These are phyloP conservation scores for Dinoponera quadriceps DNA, from an alignment of 1,140 invertebrate species.

Conservation along the genomic window DNA sequence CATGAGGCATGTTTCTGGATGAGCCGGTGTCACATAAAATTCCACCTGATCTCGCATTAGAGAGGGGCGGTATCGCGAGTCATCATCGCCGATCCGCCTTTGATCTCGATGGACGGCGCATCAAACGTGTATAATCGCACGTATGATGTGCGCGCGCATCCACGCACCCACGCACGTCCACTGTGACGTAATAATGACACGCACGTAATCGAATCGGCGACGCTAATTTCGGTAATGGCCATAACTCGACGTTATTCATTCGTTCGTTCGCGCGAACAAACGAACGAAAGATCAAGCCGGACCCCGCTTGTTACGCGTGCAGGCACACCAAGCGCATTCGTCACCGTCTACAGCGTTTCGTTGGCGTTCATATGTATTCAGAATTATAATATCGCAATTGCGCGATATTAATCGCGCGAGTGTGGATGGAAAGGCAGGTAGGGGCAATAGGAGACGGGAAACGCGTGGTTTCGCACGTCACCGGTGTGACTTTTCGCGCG, in stretches of 20 bases:
- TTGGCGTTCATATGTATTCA: conserved; percentile 1
- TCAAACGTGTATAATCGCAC: conserved; percentile 4
- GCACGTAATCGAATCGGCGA: conserved; percentile 54
- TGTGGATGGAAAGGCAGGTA: neutral
- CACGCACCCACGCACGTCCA: neutral
- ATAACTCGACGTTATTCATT: conserved; percentile 42
- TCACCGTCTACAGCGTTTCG: neutral
- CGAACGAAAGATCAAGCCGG: conserved; percentile 16
- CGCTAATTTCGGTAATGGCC: conserved; percentile 66
- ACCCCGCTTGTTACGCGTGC: neutral
- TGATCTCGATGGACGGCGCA: conserved; percentile 32
- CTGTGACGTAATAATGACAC: conserved; percentile 58
- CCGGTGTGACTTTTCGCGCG: conserved; percentile 32
- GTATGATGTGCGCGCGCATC: neutral
- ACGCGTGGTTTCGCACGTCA: neutral
- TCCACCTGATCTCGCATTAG: conserved; percentile 41
- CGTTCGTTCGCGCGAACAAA: conserved; percentile 5
- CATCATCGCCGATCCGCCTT: conserved; percentile 22
- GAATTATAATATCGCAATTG: conserved; percentile 17
- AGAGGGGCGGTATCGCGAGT: neutral
- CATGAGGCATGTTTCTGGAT: conserved; percentile 3
- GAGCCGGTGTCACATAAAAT: conserved; percentile 27
- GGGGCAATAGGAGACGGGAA: too few species aligned
- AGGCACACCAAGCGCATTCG: neutral
- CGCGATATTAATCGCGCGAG: too few species aligned